Evolutionary conservation across 2,888 invertebrate genomes (phyloP), one percentile per base, ranked within the genome.

Genomic region (Cotesia congregata): DNA sequence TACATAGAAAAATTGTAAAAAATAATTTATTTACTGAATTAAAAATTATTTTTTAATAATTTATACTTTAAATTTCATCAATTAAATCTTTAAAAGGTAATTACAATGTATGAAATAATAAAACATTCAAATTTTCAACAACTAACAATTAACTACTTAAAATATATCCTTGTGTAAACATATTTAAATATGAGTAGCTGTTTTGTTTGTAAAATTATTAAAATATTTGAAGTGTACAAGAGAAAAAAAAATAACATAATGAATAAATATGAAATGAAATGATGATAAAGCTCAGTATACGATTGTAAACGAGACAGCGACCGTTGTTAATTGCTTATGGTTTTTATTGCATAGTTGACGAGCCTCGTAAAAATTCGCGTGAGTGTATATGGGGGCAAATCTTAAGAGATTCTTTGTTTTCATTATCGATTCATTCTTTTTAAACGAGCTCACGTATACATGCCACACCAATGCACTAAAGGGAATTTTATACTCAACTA

Each of bases 391-490:
- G 73, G 67, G 50, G 77, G 74, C 78, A 78, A 76, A 76, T 81
- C 80, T 78, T 77, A 61, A 78, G 79, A 70, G 73, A 79, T 80
- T 76, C 80, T 81, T 81, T 80, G 80, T 81, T 80, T 80, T 81
- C 81, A 80, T 81, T 80, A 80, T 81, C 78, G 80, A 81, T 80
- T 81, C 81, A 78, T 81, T 80, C 78, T 77, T 80, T 78, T 75
- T 77, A 76, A 78, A 68, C 67, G 7, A 73, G 41, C 65, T 38
- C 6, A 62, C 38, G 30, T 61, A 61, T 62, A 72, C 20, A 15
- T 40, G 7, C 50, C 50, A 67, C 41, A 69, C 74, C 17, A n/a
- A 62, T 64, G 64, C 5, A 67, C 69, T 74, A 70, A 41, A 77
- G 39, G 30, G 67, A 65, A 50, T 73, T 40, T 70, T 65, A 77